phyloP scores from a whole-genome alignment of 2,797 vertebrate genomes.

The Chromobotia macracanthus region DNA sequence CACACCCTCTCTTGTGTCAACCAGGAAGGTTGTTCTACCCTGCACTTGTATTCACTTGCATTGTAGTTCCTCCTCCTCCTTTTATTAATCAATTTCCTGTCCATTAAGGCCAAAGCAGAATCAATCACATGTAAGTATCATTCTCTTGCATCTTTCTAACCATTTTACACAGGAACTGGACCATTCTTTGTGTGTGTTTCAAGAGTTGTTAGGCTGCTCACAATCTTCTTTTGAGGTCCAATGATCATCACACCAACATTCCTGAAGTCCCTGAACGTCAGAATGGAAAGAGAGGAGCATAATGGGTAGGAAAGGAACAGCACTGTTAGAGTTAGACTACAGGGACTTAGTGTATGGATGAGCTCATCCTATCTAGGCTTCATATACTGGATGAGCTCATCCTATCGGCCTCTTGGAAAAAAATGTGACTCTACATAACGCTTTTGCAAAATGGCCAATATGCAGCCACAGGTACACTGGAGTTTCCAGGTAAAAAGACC shows the following conservation, averaged over 20 bases:
- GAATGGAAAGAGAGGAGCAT: slow-evolving; percentile 57
- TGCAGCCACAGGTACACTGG: no score
- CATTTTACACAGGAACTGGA: slow-evolving; percentile 90
- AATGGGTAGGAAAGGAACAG: slow-evolving; percentile 62
- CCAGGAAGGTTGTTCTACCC: slow-evolving; percentile 44
- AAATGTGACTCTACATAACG: background rate
- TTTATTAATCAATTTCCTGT: slow-evolving; percentile 46
- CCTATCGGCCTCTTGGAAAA: slow-evolving; percentile 8
- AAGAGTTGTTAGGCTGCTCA: slow-evolving; percentile 95
- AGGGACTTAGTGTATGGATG: slow-evolving; percentile 39
- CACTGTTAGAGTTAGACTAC: slow-evolving; percentile 55
- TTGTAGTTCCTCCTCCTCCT: slow-evolving; percentile 39
- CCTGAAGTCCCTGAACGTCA: slow-evolving; percentile 87
- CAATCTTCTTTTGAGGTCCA: slow-evolving; percentile 94
- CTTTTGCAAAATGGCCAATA: background rate
- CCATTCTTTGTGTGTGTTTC: slow-evolving; percentile 92
- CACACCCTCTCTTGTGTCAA: slow-evolving; percentile 23
- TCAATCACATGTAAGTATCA: slow-evolving; percentile 46
- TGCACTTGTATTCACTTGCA: slow-evolving; percentile 43
- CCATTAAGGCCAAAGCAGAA: slow-evolving; percentile 59
- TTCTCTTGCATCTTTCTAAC: slow-evolving; percentile 25
- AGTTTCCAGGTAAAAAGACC: no score
- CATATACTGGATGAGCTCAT: no score
- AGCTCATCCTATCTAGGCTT: slow-evolving; percentile 52
- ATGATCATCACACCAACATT: slow-evolving; percentile 93